Percentiles rank a stretch among this genome's conserved stretches.
Evolutionary conservation across 2,888 invertebrate species (phyloP).

Genomic region (Timandra comae): DNA sequence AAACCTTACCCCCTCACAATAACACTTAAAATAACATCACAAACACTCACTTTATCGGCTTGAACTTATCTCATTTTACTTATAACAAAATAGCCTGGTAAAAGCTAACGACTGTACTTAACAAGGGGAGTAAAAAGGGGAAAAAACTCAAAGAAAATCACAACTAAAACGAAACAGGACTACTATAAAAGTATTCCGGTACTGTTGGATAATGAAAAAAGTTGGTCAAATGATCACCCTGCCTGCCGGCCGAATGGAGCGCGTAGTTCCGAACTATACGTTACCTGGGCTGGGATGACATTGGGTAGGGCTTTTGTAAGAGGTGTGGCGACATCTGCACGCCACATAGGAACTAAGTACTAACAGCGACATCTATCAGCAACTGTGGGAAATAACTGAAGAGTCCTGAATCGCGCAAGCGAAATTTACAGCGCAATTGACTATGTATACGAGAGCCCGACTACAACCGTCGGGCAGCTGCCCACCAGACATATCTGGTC

Average conservation of each 20-base stretch:
- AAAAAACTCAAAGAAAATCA: constrained; percentile 43
- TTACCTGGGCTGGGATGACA: constrained; percentile 1
- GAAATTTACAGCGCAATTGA: no score
- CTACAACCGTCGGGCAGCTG: no score
- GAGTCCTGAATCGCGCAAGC: no score
- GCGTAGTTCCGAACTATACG: constrained; percentile 25
- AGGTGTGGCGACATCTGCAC: no score
- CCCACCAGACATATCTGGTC: no score
- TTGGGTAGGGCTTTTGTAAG: constrained; percentile 1
- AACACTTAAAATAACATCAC: no score
- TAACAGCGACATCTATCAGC: no score
- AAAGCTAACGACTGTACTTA: constrained; percentile 48
- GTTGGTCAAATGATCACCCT: constrained; percentile 64
- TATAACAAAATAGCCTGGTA: constrained; percentile 41
- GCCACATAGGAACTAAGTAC: no score
- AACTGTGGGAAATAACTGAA: no score
- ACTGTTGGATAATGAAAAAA: constrained; percentile 68
- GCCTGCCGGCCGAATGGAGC: constrained; percentile 32
- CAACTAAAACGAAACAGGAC: constrained; percentile 60
- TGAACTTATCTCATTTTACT: constrained; percentile 28
- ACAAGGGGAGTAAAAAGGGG: constrained; percentile 32
- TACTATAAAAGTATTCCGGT: constrained; percentile 60
- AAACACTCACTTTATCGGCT: constrained; percentile 10
- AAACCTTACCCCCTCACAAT: no score
- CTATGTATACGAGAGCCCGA: no score